Percentiles rank a stretch among this genome's conserved stretches.
Conservation (phyloP, 92 coral and sea anemone species). For the Porites cylindrica region DNA sequence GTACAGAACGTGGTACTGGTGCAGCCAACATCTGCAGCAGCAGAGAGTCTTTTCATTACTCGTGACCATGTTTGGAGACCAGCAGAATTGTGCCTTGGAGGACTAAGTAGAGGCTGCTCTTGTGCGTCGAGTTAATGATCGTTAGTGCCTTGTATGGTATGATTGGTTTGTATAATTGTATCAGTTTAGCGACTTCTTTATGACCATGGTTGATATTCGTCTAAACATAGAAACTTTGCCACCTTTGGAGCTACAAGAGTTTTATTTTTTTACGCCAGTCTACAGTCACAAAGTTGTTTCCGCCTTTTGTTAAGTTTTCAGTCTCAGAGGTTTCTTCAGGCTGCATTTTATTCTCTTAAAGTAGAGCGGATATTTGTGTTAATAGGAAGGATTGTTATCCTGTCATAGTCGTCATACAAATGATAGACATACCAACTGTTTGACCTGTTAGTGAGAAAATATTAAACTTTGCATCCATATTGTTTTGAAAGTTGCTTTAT, state of each 20-base stretch:
- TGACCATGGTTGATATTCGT: background rate
- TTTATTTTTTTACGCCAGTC: background rate
- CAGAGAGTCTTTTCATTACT: constrained; percentile 42
- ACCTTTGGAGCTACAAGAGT: background rate
- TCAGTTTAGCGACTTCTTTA: too few species aligned
- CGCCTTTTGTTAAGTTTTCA: too few species aligned
- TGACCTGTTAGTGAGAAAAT: background rate
- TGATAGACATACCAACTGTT: background rate
- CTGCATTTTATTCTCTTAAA: background rate
- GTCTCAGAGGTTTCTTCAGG: background rate
- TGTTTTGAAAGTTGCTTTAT: too few species aligned
- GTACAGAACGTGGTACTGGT: constrained; percentile 39
- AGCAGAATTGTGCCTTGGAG: constrained; percentile 48
- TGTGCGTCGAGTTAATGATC: constrained; percentile 12
- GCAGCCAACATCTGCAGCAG: constrained; percentile 53
- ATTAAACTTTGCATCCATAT: too few species aligned
- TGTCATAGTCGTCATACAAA: background rate
- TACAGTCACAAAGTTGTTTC: background rate
- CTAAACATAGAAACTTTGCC: background rate
- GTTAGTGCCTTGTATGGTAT: background rate
- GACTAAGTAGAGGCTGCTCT: constrained; percentile 50
- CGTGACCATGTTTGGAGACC: constrained; percentile 42
- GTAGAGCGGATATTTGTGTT: background rate
- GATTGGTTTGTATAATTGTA: too few species aligned
- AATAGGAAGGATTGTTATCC: too few species aligned